phyloP scores from a whole-genome alignment of 2,797 vertebrate genomes.

The Champsocephalus esox region DNA sequence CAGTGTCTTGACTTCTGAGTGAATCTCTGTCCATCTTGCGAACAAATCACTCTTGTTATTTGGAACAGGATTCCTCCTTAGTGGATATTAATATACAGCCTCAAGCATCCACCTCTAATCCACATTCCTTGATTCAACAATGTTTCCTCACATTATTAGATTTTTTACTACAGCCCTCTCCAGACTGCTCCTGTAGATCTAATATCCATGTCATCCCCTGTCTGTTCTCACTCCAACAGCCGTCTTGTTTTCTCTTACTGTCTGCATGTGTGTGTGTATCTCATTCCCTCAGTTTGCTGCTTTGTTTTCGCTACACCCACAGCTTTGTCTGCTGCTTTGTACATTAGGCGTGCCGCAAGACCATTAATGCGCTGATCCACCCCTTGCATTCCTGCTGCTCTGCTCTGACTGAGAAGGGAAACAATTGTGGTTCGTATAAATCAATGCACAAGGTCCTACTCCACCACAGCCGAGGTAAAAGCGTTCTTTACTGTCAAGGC shows the following conservation, averaged over 20 bases:
- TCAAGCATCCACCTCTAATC: conserved; percentile 52
- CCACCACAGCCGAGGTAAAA: conserved; percentile 30
- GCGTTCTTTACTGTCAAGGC: conserved; percentile 50
- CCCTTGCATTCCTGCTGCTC: conserved; percentile 61
- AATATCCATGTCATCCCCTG: conserved; percentile 58
- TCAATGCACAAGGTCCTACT: conserved; percentile 29
- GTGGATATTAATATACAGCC: conserved; percentile 60
- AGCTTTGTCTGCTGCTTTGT: conserved; percentile 65
- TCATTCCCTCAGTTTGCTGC: conserved; percentile 19
- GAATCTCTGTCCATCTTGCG: conserved; percentile 30
- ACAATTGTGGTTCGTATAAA: conserved; percentile 26
- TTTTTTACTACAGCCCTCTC: conserved; percentile 45
- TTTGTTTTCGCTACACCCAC: conserved; percentile 53
- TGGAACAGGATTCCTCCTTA: conserved; percentile 48
- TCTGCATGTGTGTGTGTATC: conserved; percentile 6
- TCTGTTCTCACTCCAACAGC: conserved; percentile 54
- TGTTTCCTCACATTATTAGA: conserved; percentile 70
- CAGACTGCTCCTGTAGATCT: conserved; percentile 37
- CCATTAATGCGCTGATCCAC: conserved; percentile 53
- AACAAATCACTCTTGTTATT: conserved; percentile 55
- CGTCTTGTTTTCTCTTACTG: conserved; percentile 10
- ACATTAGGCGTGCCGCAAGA: conserved; percentile 61
- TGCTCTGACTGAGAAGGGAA: conserved; percentile 39
- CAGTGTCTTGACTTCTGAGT: conserved; percentile 15
- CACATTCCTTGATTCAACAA: conserved; percentile 63